These are phyloP conservation scores for Lineus longissimus DNA, from an alignment of 1,140 invertebrate species.

Conservation along the genomic window DNA sequence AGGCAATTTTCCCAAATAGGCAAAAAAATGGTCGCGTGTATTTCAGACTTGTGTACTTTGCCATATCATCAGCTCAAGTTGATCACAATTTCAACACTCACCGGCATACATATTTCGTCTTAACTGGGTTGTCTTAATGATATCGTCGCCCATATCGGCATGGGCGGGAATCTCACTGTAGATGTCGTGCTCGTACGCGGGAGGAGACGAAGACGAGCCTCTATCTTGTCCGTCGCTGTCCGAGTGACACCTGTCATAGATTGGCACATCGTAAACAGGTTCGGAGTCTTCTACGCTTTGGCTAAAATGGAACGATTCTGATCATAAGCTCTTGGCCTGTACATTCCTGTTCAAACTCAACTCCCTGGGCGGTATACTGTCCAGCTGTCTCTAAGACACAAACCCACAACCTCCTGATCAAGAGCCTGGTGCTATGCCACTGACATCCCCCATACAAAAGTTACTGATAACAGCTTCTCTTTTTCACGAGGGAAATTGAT, in stretches of 20 bases:
- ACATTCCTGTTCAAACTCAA: too few relatives aligned
- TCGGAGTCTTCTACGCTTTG: constrained; percentile 67
- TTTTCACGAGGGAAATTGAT: too few relatives aligned
- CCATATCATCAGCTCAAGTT: background rate
- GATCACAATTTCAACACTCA: constrained; percentile 23
- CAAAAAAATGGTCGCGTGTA: too few relatives aligned
- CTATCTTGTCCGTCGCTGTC: constrained; percentile 42
- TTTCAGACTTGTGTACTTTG: too few relatives aligned
- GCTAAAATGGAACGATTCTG: constrained; percentile 14
- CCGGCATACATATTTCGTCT: constrained; percentile 54
- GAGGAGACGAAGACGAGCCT: constrained; percentile 35
- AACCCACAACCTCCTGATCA: too few relatives aligned
- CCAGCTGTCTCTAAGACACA: too few relatives aligned
- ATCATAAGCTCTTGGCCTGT: too few relatives aligned
- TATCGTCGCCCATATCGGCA: constrained; percentile 52
- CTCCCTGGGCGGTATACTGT: too few relatives aligned
- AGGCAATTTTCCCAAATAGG: too few relatives aligned
- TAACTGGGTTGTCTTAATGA: constrained; percentile 58
- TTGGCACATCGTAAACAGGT: constrained; percentile 70
- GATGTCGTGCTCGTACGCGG: constrained; percentile 59
- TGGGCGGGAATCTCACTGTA: constrained; percentile 60
- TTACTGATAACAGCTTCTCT: too few relatives aligned
- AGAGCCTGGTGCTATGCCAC: too few relatives aligned
- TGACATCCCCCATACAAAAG: too few relatives aligned
- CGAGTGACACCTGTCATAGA: constrained; percentile 33